Evolutionary conservation across 2,797 vertebrate species (phyloP), one percentile per base, ranked within the genome.

Genomic region (Caiman crocodilus): DNA sequence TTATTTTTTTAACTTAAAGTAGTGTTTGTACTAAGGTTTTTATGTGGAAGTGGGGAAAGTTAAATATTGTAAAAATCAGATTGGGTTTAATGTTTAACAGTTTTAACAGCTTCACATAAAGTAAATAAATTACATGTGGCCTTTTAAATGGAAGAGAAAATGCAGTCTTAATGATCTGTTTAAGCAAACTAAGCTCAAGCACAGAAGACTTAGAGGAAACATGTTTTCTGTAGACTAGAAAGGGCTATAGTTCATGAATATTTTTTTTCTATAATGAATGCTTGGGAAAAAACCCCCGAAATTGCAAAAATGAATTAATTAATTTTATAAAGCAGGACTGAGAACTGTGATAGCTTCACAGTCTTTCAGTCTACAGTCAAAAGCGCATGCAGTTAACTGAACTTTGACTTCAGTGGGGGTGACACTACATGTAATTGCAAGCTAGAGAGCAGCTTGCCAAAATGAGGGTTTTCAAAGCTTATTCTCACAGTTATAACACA

Each of bases 11-110:
- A 69, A 74, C n/a, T 82, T 60, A 58, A 10, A 76, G 13, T 32
- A 60, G 35, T 56, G 32, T n/a, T 28, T 21, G 26, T 60, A 35
- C 17, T 64, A 64, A 63, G 28, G 14, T 9, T 26, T 28, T 55
- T 81, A 14, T n/a, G 28, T 67, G 25, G 23, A 20, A 87, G 8
- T 5, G 5, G 63, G 26, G 23, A 42, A 83, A 92, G 86, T 85
- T 88, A 71, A 91, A 74, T 10, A 84, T 81, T 91, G 74, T 82
- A 92, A 76, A 61, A 67, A 88, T 13, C 78, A 85, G 59, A 76
- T 26, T 26, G 81, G 18, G 94, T 95, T 95, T 94, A 97, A 80
- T 20, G 82, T 96, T 94, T 95, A 96, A 65, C 85, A 59, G 61
- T 28, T 32, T 42, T 79, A 88, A 90, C 1, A 3, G 57, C 20